Conservation (phyloP, 2,888 invertebrate genomes). For the Ephialtes manifestator region DNA sequence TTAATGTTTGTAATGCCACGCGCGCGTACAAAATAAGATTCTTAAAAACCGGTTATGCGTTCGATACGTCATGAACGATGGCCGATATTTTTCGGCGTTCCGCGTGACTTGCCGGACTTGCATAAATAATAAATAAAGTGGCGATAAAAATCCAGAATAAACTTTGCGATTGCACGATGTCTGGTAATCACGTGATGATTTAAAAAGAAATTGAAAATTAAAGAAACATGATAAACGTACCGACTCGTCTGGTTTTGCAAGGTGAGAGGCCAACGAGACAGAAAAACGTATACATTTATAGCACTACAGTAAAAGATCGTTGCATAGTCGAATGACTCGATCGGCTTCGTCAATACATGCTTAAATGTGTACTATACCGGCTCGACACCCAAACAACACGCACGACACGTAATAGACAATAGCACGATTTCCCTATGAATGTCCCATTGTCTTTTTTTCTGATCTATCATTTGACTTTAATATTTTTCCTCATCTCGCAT, state of each 20-base stretch:
- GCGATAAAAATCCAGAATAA: not conserved
- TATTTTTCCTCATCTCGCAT: constrained; percentile 18
- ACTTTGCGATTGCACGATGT: not conserved
- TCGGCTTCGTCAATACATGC: not conserved
- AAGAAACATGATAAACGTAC: not conserved
- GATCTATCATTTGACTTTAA: constrained; percentile 32
- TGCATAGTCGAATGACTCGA: not conserved
- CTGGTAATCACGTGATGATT: not conserved
- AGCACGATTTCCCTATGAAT: constrained; percentile 26
- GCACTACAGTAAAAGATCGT: not conserved
- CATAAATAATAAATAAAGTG: constrained; percentile 1
- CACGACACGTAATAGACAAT: constrained; percentile 1
- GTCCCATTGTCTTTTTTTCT: constrained; percentile 16
- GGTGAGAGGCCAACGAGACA: constrained; percentile 7
- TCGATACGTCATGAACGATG: not conserved
- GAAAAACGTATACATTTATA: not conserved
- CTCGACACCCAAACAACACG: not conserved
- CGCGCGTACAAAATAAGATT: not conserved
- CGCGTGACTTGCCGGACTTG: not conserved
- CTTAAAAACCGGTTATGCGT: not conserved
- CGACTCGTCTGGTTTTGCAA: constrained; percentile 1
- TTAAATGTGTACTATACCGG: not conserved
- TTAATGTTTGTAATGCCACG: too few relatives aligned
- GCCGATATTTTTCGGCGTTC: constrained; percentile 9
- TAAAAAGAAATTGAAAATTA: not conserved